Evolutionary conservation across 2,888 invertebrate species (phyloP), one percentile per base, ranked within the genome.

Genomic region (Mechanitis mazaeus): DNA sequence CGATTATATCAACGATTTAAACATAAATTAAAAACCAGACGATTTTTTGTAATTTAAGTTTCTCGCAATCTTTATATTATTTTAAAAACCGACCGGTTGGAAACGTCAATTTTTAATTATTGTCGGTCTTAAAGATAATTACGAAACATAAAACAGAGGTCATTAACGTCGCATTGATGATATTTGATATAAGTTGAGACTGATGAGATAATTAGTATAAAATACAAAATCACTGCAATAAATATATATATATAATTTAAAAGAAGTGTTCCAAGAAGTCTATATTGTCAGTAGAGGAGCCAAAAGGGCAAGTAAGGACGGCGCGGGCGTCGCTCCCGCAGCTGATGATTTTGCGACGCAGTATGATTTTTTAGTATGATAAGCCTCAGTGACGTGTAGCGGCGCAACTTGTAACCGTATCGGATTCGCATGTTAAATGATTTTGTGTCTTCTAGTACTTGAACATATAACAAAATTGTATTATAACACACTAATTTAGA

Each of bases 261-360:
- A 55, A 55, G 12, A 59, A 42, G 46, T 38, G 45, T 63, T 61
- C 55, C 58, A 61, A 55, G 68, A 61, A 71, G 67, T 67, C 58
- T 66, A 63, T 61, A 64, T 72, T 65, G 70, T 74, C 70, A 74
- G 74, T 73, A 70, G 69, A 61, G 60, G 60, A 71, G 73, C 73
- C 77, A 75, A 75, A 78, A 87, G 87, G 87, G 82, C 85, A 80
- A 74, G 71, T 68, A 83, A 87, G 85, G 86, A 83, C 85, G 81
- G 64, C 68, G 73, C 77, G 87, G 83, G 68, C 86, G 79, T 75
- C 84, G 85, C 79, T 72, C 85, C 76, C 84, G 74, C 69, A 71
- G 69, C 71, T 71, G 74, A 69, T 64, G 66, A 63, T 58, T 62
- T 59, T 63, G 69, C 63, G 70, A 71, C 71, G 68, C 71, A 68